phyloP scores from a whole-genome alignment of 2,888 invertebrate genomes.

The Tinea trinotella region DNA sequence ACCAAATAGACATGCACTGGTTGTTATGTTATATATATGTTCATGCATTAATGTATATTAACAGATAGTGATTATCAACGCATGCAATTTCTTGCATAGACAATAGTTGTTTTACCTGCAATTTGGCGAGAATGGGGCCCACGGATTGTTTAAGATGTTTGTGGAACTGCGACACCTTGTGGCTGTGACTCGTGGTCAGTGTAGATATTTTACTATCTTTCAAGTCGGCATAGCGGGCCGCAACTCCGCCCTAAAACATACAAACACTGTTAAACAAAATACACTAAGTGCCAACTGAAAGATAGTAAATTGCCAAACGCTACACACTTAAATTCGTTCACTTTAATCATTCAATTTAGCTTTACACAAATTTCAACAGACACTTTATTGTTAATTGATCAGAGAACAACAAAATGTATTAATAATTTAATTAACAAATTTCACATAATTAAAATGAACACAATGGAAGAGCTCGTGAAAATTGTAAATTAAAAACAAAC shows the following conservation, averaged over 20 bases:
- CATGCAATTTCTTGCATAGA: slow-evolving; percentile 24
- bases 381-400: too few relatives aligned
- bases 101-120: slow-evolving; percentile 84
- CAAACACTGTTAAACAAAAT: slow-evolving; percentile 21
- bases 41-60: too few relatives aligned
- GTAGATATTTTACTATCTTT: slow-evolving; percentile 93
- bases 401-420: too few relatives aligned
- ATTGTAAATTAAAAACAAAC: too few relatives aligned
- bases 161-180: slow-evolving; percentile 95
- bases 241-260: slow-evolving; percentile 75
- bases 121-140: slow-evolving; percentile 86
- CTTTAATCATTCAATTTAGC: too few relatives aligned
- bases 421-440: too few relatives aligned
- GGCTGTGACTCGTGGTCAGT: slow-evolving; percentile 87
- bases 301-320: background rate
- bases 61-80: background rate
- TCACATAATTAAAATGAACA: too few relatives aligned
- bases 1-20: too few relatives aligned
- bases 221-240: slow-evolving; percentile 86
- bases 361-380: too few relatives aligned
- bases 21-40: too few relatives aligned
- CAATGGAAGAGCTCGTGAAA: too few relatives aligned
- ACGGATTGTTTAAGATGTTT: slow-evolving; percentile 91
- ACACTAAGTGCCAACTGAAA: background rate
- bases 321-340: background rate